phyloP scores from a whole-genome alignment of 1,140 invertebrate species.

The Lethrus apterus region DNA sequence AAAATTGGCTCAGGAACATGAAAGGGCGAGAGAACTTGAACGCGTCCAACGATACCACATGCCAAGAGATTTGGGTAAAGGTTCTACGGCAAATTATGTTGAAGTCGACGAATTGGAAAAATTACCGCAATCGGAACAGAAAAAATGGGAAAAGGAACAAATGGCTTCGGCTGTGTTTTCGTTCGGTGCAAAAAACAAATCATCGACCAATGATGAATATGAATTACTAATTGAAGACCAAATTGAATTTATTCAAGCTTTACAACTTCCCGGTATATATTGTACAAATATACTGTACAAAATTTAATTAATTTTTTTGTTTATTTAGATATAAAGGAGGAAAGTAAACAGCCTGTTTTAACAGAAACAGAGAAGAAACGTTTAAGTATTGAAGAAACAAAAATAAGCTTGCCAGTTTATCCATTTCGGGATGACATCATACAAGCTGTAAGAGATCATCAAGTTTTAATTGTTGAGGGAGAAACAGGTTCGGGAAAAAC shows the following conservation, averaged over 20 bases:
- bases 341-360: constrained; percentile 46
- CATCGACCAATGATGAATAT: constrained; percentile 76
- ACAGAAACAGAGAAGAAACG: constrained; percentile 68
- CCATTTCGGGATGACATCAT: constrained; percentile 87
- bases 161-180: constrained; percentile 85
- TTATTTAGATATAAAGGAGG: constrained; percentile 27
- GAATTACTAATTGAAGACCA: constrained; percentile 91
- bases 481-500: constrained; percentile 98
- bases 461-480: constrained; percentile 91
- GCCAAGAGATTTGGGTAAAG: constrained; percentile 71
- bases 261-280: constrained; percentile 73
- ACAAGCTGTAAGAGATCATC: constrained; percentile 79
- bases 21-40: constrained; percentile 85
- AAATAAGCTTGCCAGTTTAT: constrained; percentile 89
- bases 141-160: constrained; percentile 98
- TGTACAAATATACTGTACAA: neutral
- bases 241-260: constrained; percentile 94
- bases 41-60: constrained; percentile 90
- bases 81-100: constrained; percentile 64
- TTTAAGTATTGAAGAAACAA: constrained; percentile 84
- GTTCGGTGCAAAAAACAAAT: constrained; percentile 84
- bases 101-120: constrained; percentile 85
- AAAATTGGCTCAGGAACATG: constrained; percentile 90
- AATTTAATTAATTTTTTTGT: constrained; percentile 14
- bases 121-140: constrained; percentile 86